A percentile compares a stretch with the other conserved stretches of the same genome.
These are phyloP conservation scores for Austrofundulus limnaeus DNA, from an alignment of 2,113 vertebrate species.

Conservation along the genomic window DNA sequence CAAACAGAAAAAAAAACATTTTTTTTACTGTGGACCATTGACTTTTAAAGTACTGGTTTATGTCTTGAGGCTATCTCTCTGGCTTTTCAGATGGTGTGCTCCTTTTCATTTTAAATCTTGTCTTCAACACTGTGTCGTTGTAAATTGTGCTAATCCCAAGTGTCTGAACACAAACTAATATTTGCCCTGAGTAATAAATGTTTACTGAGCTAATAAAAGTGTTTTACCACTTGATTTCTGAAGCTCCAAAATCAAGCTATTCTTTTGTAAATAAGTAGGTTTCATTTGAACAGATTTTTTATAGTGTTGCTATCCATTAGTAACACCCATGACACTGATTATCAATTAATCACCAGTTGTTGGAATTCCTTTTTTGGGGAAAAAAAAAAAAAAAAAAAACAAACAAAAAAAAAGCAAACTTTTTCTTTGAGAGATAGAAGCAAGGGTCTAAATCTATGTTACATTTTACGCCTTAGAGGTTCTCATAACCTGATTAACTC, in stretches of 20 bases:
- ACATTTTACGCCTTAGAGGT: conserved; percentile 25
- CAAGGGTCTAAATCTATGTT: conserved; percentile 6
- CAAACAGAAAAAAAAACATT: conserved; percentile 27
- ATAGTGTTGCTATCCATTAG: too few relatives aligned
- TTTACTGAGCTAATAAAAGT: background rate
- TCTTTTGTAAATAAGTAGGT: background rate
- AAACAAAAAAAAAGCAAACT: too few relatives aligned
- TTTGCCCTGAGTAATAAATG: background rate
- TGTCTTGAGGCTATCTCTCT: conserved; percentile 20
- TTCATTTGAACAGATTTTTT: background rate
- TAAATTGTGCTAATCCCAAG: background rate
- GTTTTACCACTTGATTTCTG: background rate
- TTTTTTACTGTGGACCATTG: conserved; percentile 36
- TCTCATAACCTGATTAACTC: conserved; percentile 28
- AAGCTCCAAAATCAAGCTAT: too few relatives aligned
- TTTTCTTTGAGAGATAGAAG: conserved; percentile 21
- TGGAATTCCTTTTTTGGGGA: background rate
- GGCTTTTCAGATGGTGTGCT: conserved; percentile 13
- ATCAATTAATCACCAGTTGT: conserved; percentile 2
- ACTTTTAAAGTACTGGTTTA: background rate
- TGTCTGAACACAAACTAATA: background rate
- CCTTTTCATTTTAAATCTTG: conserved; percentile 11
- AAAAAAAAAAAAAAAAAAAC: too few relatives aligned
- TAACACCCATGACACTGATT: background rate
- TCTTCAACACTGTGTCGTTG: background rate